Evolutionary conservation across 2,888 invertebrate species (phyloP).

Genomic region (Hyppa rectilinea): DNA sequence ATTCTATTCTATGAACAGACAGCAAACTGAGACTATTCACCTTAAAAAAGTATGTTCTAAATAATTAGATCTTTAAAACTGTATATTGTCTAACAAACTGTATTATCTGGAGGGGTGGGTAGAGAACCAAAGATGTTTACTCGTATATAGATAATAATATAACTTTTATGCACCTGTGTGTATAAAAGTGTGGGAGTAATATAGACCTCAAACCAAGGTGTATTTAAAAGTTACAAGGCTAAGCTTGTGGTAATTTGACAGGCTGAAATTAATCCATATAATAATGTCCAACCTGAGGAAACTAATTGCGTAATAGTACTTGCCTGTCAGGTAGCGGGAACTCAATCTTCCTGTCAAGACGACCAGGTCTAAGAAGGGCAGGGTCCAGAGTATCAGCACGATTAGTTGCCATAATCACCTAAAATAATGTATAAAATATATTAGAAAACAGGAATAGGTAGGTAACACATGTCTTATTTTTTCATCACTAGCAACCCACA

Average conservation of each 20-base stretch:
- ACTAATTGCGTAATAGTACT: conserved; percentile 9
- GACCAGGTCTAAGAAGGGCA: conserved; percentile 98
- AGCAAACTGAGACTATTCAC: no score
- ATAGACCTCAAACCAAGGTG: neutral
- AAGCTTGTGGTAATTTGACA: neutral
- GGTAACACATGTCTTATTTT: neutral
- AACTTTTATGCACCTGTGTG: neutral
- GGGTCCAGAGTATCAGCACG: conserved; percentile 99
- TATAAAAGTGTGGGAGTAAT: neutral
- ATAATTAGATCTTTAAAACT: no score
- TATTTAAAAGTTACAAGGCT: neutral
- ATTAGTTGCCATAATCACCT: conserved; percentile 98
- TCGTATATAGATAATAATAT: no score
- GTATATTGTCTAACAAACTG: no score
- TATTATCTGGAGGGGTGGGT: neutral
- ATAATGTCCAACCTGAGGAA: no score
- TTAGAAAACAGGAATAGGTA: neutral
- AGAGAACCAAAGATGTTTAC: neutral
- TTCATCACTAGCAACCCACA: neutral
- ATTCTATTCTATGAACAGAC: no score
- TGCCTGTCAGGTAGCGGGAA: conserved; percentile 98
- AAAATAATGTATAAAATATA: conserved; percentile 6
- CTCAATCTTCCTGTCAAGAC: conserved; percentile 99
- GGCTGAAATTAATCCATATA: neutral
- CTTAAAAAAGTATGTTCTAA: no score